Base-by-base conservation (phyloP, 1,140 invertebrate genomes). In the Ganaspis sp. region DNA sequence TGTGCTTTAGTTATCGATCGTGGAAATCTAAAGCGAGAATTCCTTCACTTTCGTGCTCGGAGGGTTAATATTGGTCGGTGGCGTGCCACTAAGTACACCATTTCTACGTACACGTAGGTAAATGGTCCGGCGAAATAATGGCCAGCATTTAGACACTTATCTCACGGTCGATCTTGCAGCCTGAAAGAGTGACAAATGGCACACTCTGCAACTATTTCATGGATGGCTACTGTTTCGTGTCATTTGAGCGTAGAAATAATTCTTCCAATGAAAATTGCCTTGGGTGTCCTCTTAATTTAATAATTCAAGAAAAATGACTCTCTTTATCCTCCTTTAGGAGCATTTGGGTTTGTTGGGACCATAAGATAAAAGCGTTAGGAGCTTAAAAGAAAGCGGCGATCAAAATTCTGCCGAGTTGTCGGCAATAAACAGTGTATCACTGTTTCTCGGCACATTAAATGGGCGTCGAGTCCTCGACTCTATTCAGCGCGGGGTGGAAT, bases 341-440 rank as follows among this genome's bases (percentile, higher is more conserved):
- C n/a, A 70, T 74, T 73, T 49, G 72, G 42, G 76, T 78, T 84
- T 83, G 79, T 78, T 75, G 58, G 74, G 72, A 69, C 45, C 76
- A 71, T 71, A 74, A 81, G 81, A 81, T 79, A 83, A 83, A 80
- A 78, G 74, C 19, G 74, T 72, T 69, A 69, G 11, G 69, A 75
- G 21, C 29, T 38, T 64, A 58, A 58, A 45, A 21, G 26, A 54
- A 72, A 29, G 19, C 17, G 45, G 45, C 17, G 45, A 49, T 89
- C 80, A 83, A 87, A 88, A 88, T 89, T 89, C 87, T 82, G 76
- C 78, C 53, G 80, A 78, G 86, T 73, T 83, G 82, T 83, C 74
- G 83, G 86, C 84, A 84, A 88, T 89, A 89, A 89, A 87, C 85
- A 83, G 84, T 89, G 86, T 88, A 89, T 88, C 86, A 88, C 83